A percentile compares a stretch with the other conserved stretches of the same genome.
These are phyloP conservation scores for Muscicapa adusta DNA, from an alignment of 2,113 vertebrate species.

Conservation along the genomic window DNA sequence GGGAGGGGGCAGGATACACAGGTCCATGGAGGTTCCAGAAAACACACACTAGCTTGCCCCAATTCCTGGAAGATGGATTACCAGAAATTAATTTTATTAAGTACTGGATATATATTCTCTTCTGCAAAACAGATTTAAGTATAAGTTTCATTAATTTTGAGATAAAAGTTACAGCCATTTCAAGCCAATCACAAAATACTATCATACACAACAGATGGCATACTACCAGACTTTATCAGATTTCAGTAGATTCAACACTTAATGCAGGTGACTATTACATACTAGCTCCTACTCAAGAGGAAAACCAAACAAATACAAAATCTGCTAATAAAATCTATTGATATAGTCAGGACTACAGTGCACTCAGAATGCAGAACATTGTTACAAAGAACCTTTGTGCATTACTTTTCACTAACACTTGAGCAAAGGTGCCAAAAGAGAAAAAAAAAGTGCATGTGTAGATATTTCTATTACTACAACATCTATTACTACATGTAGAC, in stretches of 20 bases:
- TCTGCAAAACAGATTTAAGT: neutral
- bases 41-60: neutral
- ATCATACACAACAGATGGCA: neutral
- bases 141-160: neutral
- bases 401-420: fast-evolving
- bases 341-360: neutral
- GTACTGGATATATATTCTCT: neutral
- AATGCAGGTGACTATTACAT: neutral
- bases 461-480: neutral
- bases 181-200: neutral
- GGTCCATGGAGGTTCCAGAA: neutral
- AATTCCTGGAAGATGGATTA: neutral
- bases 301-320: neutral
- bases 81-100: neutral
- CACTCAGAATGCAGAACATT: neutral
- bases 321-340: neutral
- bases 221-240: neutral
- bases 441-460: fast-evolving
- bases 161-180: neutral
- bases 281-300: neutral
- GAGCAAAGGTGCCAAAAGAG: neutral
- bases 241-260: neutral
- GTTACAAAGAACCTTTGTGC: neutral
- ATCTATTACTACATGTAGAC: neutral
- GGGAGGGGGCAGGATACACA: neutral